A percentile compares a stretch with the other conserved stretches of the same genome.
Conservation (phyloP, 2,888 invertebrate genomes). For the Calameuta filiformis region DNA sequence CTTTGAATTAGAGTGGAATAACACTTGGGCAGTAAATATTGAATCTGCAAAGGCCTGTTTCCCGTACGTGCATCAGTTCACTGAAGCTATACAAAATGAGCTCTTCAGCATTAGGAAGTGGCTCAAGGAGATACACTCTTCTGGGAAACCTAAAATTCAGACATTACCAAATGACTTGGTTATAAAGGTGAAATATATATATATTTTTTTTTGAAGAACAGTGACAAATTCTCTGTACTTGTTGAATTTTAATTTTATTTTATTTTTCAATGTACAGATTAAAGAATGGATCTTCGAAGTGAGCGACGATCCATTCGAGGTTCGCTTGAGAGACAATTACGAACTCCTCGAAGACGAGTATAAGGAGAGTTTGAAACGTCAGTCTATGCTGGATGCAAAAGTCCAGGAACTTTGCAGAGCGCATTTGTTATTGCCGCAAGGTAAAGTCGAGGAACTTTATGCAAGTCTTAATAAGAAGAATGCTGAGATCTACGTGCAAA, state of each 20-base stretch:
- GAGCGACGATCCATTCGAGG: slow-evolving; percentile 98
- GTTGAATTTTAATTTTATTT: slow-evolving; percentile 8
- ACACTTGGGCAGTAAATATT: slow-evolving; percentile 76
- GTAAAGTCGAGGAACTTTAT: slow-evolving; percentile 90
- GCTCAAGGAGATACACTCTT: slow-evolving; percentile 84
- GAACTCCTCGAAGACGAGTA: slow-evolving; percentile 96
- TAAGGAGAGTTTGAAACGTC: slow-evolving; percentile 90
- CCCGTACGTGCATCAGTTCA: slow-evolving; percentile 89
- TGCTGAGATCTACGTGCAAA: slow-evolving; percentile 95
- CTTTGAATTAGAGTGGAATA: slow-evolving; percentile 78
- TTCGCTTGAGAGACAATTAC: slow-evolving; percentile 94
- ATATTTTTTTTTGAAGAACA: background rate
- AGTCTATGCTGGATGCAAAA: slow-evolving; percentile 89
- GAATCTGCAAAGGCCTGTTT: slow-evolving; percentile 78
- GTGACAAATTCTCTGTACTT: slow-evolving; percentile 5
- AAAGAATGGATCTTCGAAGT: slow-evolving; percentile 91
- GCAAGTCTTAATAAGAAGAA: slow-evolving; percentile 88
- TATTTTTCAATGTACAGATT: slow-evolving; percentile 69
- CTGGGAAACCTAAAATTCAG: slow-evolving; percentile 73
- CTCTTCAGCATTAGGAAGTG: slow-evolving; percentile 93
- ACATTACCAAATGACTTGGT: slow-evolving; percentile 89
- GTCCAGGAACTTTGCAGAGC: slow-evolving; percentile 85
- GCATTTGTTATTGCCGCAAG: slow-evolving; percentile 84
- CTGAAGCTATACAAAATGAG: slow-evolving; percentile 88
- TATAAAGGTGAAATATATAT: slow-evolving; percentile 75